A percentile compares a stretch with the other conserved stretches of the same genome.
phyloP scores from a whole-genome alignment of 2,888 invertebrate genomes.

The Thereva unica region DNA sequence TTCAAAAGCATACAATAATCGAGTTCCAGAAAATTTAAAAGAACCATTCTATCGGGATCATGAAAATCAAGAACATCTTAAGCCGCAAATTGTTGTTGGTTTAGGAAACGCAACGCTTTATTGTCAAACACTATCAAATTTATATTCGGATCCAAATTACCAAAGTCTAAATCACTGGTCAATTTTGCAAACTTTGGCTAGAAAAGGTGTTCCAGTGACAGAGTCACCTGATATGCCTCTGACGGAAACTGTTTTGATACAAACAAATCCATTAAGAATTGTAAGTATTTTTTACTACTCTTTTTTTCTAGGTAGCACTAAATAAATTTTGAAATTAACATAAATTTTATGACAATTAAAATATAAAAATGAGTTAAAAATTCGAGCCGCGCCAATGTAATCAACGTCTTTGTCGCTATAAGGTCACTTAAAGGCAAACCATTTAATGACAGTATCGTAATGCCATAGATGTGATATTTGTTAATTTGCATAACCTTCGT shows the following conservation, averaged over 20 bases:
- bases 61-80: constrained; percentile 92
- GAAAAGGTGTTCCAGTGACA: constrained; percentile 86
- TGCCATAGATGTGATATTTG: not conserved
- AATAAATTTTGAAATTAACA: too few relatives aligned
- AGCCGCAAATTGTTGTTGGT: constrained; percentile 86
- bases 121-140: constrained; percentile 90
- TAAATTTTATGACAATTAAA: too few relatives aligned
- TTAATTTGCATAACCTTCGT: constrained; percentile 15
- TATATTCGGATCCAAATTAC: constrained; percentile 95
- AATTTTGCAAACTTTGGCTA: constrained; percentile 87
- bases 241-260: constrained; percentile 94
- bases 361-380: too few relatives aligned
- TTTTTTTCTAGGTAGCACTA: not conserved
- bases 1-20: constrained; percentile 94
- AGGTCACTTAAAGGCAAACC: constrained; percentile 12
- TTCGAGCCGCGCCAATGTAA: too few relatives aligned
- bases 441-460: constrained; percentile 7
- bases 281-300: constrained; percentile 61
- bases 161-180: constrained; percentile 95
- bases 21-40: constrained; percentile 87
- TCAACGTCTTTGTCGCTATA: constrained; percentile 9
- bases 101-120: constrained; percentile 93
- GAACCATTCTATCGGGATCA: constrained; percentile 95
- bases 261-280: constrained; percentile 92
- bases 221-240: constrained; percentile 85